Evolutionary conservation across 2,113 vertebrate species (phyloP).

Genomic region (Pholis gunnellus): DNA sequence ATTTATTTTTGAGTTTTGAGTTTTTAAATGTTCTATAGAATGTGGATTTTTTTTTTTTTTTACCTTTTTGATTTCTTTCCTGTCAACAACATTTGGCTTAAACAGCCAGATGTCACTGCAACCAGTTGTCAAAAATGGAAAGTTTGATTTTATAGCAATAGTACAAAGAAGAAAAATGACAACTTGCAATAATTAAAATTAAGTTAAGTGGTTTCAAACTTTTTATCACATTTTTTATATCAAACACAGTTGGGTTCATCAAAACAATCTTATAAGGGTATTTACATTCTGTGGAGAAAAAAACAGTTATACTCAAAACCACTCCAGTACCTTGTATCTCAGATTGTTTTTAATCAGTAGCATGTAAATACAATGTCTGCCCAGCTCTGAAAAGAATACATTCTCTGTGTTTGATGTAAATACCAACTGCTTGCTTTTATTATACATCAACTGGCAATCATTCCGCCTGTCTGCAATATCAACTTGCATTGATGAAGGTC

Average conservation of each 20-base stretch:
- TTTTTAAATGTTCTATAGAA: conserved; percentile 68
- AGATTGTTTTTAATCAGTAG: conserved; percentile 52
- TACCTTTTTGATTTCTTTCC: conserved; percentile 35
- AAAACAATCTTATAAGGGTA: conserved; percentile 69
- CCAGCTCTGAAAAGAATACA: conserved; percentile 79
- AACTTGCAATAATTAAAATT: conserved; percentile 69
- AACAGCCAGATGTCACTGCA: conserved; percentile 75
- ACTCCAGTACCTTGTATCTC: conserved; percentile 32
- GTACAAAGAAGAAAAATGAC: conserved; percentile 75
- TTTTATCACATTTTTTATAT: conserved; percentile 74
- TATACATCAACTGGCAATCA: conserved; percentile 56
- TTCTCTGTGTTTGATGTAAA: conserved; percentile 78
- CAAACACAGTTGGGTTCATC: conserved; percentile 64
- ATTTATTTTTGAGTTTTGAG: conserved; percentile 43
- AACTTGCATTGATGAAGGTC: conserved; percentile 61
- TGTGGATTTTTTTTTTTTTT: conserved; percentile 39
- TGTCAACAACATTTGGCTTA: conserved; percentile 67
- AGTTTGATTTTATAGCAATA: conserved; percentile 63
- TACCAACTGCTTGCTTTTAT: conserved; percentile 70
- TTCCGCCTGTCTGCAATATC: conserved; percentile 55
- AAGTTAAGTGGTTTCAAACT: conserved; percentile 61
- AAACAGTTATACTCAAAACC: conserved; percentile 32
- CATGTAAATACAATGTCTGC: conserved; percentile 68
- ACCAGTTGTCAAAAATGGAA: conserved; percentile 68
- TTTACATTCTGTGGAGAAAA: conserved; percentile 76